Base-by-base conservation (phyloP, 1,140 invertebrate species). In the Parasteatoda tepidariorum region DNA sequence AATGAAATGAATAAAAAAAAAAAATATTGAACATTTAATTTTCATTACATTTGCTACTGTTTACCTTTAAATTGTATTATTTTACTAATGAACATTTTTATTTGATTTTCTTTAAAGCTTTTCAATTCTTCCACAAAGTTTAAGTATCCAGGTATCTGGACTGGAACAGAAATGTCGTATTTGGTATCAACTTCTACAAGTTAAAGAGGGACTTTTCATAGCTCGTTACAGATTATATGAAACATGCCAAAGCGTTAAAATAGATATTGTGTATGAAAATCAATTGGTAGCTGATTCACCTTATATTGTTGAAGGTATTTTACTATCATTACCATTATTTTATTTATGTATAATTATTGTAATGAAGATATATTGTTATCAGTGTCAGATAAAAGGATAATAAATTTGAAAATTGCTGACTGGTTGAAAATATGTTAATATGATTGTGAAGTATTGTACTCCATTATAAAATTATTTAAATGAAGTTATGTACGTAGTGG, bases 201-300 rank as follows among this genome's bases (percentile, higher is more conserved):
- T 93, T 83, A 93, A 94, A 87, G 95, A 98, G 92, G 95, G 95
- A 2, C 93, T 92, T 41, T 95, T 94, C 87, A 95, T 98, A 87
- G 92, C 96, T 3, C 91, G 96, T 68, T 97, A 96, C 87, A 94
- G 93, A 89, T 85, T 95, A 13, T 94, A 93, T 88, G 92, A 95
- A 87, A 92, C 92, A 41, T 96, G 95, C 87, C 89, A 90, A 48
- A 90, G 93, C 88, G 88, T 97, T 22, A 88, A 91, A 84, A 93
- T 98, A 82, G 90, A 89, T 85, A 87, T 97, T 18, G 92, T 91
- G 86, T 93, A 93, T 86, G 92, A 93, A 85, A 91, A 91, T 86
- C 88, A 92, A 84, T 92, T 93, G 88, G 89, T 96, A 9, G 90
- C 90, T 34, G 88, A 92, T 3, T 94, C 93, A 28, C 94, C 94